Evolutionary conservation across 2,888 invertebrate genomes (phyloP), one percentile per base, ranked within the genome.

Genomic region (Blastobasis adustella): DNA sequence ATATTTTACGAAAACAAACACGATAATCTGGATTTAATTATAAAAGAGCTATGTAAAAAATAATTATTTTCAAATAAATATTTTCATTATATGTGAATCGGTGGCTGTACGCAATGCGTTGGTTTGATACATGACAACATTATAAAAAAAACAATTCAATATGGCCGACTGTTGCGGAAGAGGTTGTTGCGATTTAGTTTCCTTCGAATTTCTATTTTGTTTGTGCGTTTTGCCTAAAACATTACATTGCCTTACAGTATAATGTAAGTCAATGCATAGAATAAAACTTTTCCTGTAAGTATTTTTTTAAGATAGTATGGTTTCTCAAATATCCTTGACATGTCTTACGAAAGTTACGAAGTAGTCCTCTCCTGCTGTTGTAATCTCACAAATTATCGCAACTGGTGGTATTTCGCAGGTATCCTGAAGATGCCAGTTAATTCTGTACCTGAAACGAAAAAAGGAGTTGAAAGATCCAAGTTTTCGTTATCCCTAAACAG

Each of bases 371-470:
- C 39, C 47, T 45, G 45, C 7, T 51, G 44, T 39, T 9, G 8
- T 45, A 39, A 39, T 54, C 47, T 53, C 41, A 47, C 23, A 42
- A 10, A 51, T 46, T 51, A 42, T 47, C 50, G 57, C 45, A 54
- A 60, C 58, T 50, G 23, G 23, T 23, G 23, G 23, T 23, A 23
- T 57, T 61, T 83, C 76, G 9, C 80, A 89, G 89, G 87, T 86
- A 73, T 83, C 67, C 89, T 85, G 87, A 89, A 89, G 87, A 89
- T 89, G 89, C 89, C 85, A 85, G 82, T 85, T 79, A 85, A 86
- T 69, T 82, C 80, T 76, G 72, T 79, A 59, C 69, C 73, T 56
- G 78, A 82, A 79, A 79, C 76, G 65, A 86, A 82, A 79, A 81
- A 81, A 79, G 76, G 79, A 75, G 79, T 76, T 61, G 80, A 78